These are phyloP conservation scores for Ectropis crepuscularia DNA, from an alignment of 2,888 invertebrate genomes.

Conservation along the genomic window DNA sequence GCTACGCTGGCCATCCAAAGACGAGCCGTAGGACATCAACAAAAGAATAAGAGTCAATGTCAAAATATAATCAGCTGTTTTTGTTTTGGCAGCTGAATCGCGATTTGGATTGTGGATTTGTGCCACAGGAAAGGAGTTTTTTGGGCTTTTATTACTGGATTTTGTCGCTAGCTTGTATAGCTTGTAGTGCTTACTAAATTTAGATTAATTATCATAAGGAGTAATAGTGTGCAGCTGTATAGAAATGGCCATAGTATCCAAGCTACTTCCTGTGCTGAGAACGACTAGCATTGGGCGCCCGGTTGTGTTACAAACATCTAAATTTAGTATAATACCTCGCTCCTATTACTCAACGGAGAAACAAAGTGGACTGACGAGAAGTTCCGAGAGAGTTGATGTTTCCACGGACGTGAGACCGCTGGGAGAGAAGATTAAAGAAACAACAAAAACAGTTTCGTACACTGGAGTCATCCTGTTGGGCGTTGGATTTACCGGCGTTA, in stretches of 20 bases:
- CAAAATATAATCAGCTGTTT: conserved; percentile 7
- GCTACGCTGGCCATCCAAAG: too few relatives aligned
- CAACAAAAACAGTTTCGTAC: conserved; percentile 95
- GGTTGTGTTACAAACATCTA: conserved; percentile 52
- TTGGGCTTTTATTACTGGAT: too few relatives aligned
- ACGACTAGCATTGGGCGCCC: conserved; percentile 56
- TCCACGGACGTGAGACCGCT: conserved; percentile 87
- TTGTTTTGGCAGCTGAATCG: not conserved
- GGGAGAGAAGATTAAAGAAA: conserved; percentile 93
- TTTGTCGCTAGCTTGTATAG: too few relatives aligned
- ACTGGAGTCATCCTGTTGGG: conserved; percentile 92
- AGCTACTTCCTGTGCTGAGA: conserved; percentile 64
- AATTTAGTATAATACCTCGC: conserved; percentile 52
- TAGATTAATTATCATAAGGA: too few relatives aligned
- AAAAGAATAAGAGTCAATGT: not conserved
- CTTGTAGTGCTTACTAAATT: too few relatives aligned
- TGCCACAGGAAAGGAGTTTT: not conserved
- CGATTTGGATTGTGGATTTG: not conserved
- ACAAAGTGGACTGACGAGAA: conserved; percentile 65
- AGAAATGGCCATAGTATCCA: conserved; percentile 72
- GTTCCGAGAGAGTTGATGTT: conserved; percentile 70
- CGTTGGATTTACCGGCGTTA: conserved; percentile 91
- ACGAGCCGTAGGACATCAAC: too few relatives aligned
- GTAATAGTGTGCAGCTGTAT: not conserved
- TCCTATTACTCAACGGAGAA: conserved; percentile 61